These are phyloP conservation scores for Drosophila nikananu DNA, from an alignment of 1,140 invertebrate species.

Conservation along the genomic window DNA sequence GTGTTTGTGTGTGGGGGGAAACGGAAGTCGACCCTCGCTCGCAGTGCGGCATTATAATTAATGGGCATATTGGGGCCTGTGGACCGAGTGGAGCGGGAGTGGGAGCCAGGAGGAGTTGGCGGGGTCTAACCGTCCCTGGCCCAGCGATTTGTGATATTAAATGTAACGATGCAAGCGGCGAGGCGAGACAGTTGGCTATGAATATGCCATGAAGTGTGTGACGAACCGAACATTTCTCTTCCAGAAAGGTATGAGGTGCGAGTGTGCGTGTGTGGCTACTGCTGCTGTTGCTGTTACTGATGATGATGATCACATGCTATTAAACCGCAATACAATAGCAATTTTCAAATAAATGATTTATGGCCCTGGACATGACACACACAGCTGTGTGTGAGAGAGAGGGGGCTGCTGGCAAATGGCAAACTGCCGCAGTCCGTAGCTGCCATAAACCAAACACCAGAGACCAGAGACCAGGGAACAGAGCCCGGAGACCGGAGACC, in stretches of 20 bases:
- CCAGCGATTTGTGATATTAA: conserved; percentile 75
- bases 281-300: conserved; percentile 48
- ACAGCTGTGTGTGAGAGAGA: conserved; percentile 18
- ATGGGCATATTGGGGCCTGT: conserved; percentile 75
- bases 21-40: conserved; percentile 47
- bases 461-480: not conserved
- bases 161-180: conserved; percentile 67
- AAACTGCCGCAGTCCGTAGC: conserved; percentile 59
- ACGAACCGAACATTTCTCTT: conserved; percentile 30
- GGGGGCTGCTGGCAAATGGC: conserved; percentile 41
- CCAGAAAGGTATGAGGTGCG: conserved; percentile 14
- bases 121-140: conserved; percentile 14
- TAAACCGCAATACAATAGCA: conserved; percentile 82
- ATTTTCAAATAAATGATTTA: conserved; percentile 84
- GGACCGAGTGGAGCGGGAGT: conserved; percentile 4
- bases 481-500: not conserved
- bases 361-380: conserved; percentile 66
- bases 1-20: conserved; percentile 2
- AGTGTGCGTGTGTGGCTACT: conserved; percentile 26
- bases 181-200: conserved; percentile 54
- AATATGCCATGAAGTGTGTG: conserved; percentile 66
- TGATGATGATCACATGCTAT: conserved; percentile 80
- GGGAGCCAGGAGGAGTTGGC: not conserved
- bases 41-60: conserved; percentile 78
- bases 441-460: conserved; percentile 56